Evolutionary conservation across 2,113 vertebrate genomes (phyloP).

Genomic region (Rhagologus leucostigma): DNA sequence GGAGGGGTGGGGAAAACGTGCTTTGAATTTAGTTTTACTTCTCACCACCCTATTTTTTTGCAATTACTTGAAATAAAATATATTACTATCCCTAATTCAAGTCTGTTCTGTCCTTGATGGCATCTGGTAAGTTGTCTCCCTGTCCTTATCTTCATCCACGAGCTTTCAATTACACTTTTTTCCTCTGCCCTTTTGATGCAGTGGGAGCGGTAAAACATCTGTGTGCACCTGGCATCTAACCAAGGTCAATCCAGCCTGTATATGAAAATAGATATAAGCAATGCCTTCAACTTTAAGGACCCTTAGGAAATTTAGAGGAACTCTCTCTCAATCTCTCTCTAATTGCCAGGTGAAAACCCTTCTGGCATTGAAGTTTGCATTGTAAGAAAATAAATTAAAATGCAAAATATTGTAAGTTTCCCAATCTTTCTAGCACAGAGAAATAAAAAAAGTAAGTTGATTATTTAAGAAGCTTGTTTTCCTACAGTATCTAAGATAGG

Average conservation of each 20-base stretch:
- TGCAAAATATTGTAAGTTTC: neutral
- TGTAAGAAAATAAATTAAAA: neutral
- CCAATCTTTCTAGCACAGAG: neutral
- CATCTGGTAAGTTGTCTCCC: neutral
- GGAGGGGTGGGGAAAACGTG: fast-evolving
- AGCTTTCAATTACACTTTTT: neutral
- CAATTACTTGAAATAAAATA: neutral
- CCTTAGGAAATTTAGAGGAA: neutral
- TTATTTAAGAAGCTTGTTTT: neutral
- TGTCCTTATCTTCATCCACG: neutral
- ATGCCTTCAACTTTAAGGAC: neutral
- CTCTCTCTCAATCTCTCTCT: neutral
- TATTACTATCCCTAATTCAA: neutral
- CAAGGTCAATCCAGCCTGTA: neutral
- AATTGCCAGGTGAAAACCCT: neutral
- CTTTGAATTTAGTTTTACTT: neutral
- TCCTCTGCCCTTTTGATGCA: neutral
- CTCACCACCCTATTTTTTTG: neutral
- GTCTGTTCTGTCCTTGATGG: neutral
- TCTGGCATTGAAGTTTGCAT: neutral
- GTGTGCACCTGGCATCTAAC: neutral
- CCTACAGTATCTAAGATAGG: neutral
- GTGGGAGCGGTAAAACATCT: neutral
- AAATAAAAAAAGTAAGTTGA: neutral
- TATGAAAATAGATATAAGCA: neutral